Evolutionary conservation across 35 echinoderm and acorn worm species (phyloP).

Genomic region (Eucidaris tribuloides): DNA sequence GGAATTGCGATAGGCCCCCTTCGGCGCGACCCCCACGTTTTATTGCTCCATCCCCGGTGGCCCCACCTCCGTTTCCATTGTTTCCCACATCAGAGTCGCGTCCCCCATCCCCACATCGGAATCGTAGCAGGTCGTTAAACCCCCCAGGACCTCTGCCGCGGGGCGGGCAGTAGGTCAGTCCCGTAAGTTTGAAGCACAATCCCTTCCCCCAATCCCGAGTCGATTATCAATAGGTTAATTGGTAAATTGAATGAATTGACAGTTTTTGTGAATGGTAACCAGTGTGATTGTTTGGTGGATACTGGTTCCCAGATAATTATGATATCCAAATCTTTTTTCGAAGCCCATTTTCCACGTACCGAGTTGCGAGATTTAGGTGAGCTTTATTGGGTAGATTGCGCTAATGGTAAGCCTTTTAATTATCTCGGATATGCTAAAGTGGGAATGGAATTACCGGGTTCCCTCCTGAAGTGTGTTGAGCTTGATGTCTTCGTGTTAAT

Average conservation of each 20-base stretch:
- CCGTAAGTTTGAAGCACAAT: no score
- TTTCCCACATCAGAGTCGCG: neutral
- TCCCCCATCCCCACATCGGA: neutral
- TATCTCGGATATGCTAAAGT: neutral
- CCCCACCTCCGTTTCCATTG: no score
- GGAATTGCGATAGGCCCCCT: neutral
- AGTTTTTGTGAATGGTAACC: neutral
- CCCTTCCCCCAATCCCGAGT: no score
- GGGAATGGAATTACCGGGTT: neutral
- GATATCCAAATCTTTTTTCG: neutral
- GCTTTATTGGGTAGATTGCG: neutral
- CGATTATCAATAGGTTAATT: no score
- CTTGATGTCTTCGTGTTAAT: neutral
- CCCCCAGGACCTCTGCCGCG: neutral
- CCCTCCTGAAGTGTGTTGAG: neutral
- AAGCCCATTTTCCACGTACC: neutral
- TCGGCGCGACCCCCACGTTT: neutral
- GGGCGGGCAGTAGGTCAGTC: slow-evolving; percentile 14
- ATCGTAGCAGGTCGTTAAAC: neutral
- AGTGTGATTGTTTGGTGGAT: neutral
- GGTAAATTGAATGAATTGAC: no score
- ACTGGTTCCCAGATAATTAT: neutral
- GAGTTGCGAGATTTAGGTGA: neutral
- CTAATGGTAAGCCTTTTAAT: neutral
- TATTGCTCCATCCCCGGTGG: neutral